Percentiles rank a stretch among this genome's conserved stretches.
These are phyloP conservation scores for Macropodus opercularis DNA, from an alignment of 2,797 vertebrate genomes.

Conservation along the genomic window DNA sequence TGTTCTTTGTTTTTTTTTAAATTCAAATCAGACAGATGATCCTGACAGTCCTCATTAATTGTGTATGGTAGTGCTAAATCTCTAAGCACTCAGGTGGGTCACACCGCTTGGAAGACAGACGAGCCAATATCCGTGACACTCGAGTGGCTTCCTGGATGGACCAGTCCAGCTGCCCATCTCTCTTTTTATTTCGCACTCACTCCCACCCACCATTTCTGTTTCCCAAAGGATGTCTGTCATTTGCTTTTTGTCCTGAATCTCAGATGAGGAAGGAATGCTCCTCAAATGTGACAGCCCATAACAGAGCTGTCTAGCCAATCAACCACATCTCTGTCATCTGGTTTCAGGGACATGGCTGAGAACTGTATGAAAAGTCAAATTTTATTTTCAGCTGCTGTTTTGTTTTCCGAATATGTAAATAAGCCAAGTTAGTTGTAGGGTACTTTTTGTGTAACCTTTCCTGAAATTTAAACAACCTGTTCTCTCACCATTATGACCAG, in stretches of 20 bases:
- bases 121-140: slow-evolving; percentile 68
- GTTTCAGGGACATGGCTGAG: too few relatives aligned
- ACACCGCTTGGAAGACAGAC: slow-evolving; percentile 49
- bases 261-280: slow-evolving; percentile 62
- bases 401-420: too few relatives aligned
- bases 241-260: slow-evolving; percentile 59
- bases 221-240: slow-evolving; percentile 66
- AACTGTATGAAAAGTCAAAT: too few relatives aligned
- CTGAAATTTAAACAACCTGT: too few relatives aligned
- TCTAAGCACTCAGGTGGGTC: slow-evolving; percentile 54
- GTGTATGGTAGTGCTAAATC: slow-evolving; percentile 59
- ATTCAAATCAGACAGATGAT: slow-evolving; percentile 33
- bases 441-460: too few relatives aligned
- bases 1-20: slow-evolving; percentile 27
- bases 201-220: slow-evolving; percentile 34
- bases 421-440: too few relatives aligned
- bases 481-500: too few relatives aligned
- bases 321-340: too few relatives aligned
- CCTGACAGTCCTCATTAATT: slow-evolving; percentile 67
- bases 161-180: slow-evolving; percentile 57
- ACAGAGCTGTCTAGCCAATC: slow-evolving; percentile 57
- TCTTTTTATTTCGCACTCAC: slow-evolving; percentile 29
- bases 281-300: slow-evolving; percentile 66
- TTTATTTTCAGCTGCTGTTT: too few relatives aligned
- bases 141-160: slow-evolving; percentile 39